A percentile compares a stretch with the other conserved stretches of the same genome.
Conservation (phyloP, 2,888 invertebrate species). For the Acanthosepion pharaonis region DNA sequence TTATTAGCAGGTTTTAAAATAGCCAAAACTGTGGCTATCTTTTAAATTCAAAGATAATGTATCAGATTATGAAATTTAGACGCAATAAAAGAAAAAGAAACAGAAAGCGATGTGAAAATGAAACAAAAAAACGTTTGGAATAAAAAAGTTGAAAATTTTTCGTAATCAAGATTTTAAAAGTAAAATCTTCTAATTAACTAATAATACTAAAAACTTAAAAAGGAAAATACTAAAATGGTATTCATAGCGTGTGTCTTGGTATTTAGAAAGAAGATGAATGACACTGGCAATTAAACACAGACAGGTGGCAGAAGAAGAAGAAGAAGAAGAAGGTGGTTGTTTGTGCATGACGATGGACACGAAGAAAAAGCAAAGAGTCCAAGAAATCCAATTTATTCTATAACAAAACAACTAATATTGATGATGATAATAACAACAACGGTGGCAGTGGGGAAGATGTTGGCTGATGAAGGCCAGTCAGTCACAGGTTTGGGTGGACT, state of each 20-base stretch:
- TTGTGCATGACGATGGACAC: too few species aligned
- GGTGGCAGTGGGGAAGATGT: background rate
- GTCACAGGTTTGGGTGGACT: conserved; percentile 3
- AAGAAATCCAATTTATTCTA: background rate
- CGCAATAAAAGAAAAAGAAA: background rate
- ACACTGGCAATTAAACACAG: background rate
- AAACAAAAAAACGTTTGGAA: background rate
- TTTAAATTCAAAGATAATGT: background rate
- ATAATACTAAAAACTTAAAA: too few species aligned
- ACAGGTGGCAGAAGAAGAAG: background rate
- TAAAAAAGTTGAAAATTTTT: background rate
- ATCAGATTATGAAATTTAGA: background rate
- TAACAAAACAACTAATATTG: background rate
- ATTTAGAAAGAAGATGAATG: background rate
- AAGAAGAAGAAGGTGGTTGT: background rate
- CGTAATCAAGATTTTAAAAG: too few species aligned
- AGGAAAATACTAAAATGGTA: too few species aligned
- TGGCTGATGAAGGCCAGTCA: background rate
- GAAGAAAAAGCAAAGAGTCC: background rate
- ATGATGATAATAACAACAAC: background rate
- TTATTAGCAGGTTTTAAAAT: too few species aligned
- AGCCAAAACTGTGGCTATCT: background rate
- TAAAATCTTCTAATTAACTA: too few species aligned
- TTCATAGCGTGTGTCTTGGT: background rate
- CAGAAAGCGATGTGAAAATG: background rate